Evolutionary conservation across 2,797 vertebrate genomes (phyloP), one percentile per base, ranked within the genome.

Genomic region (Cynodonichthys magdalenae): DNA sequence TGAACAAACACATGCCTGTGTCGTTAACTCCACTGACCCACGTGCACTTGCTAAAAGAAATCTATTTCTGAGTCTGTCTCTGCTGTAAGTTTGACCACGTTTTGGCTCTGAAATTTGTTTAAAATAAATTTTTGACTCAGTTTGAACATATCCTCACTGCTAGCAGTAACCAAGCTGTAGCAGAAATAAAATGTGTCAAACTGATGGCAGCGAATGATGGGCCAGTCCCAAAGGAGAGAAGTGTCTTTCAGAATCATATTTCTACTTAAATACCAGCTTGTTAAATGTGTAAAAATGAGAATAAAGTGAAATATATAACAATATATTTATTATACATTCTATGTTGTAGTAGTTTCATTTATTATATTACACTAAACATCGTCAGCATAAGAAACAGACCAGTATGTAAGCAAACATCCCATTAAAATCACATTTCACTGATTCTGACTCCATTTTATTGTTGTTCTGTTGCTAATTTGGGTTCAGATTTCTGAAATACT

Each of bases 161-260:
- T 78, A 75, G 71, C 67, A 69, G 56, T 41, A 52, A 44, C 68
- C 73, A 79, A 82, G 78, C 81, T 87, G 81, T 69, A 63, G 28
- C 63, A 51, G 55, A 73, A 84, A 84, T 77, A 66, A 71, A 72
- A 77, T 27, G 47, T 72, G 67, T 82, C 79, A 78, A 66, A 59
- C 51, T 45, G 64, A 65, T 60, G 75, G 75, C 66, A 74, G 34
- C 60, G 74, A 51, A 68, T 75, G 67, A 49, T n/a, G 55, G 55
- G 66, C 49, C 69, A 66, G 65, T 49, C 56, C 60, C 59, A 60
- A 44, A 34, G 56, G 53, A 60, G 74, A 69, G 50, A 45, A 14
- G 42, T 45, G 47, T 63, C 63, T 71, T 48, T 71, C 49, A 73
- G 63, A 52, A 15, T 31, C 20, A 11, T 17, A 60, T 66, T 66